Percentiles rank a stretch among this genome's conserved stretches.
phyloP scores from a whole-genome alignment of 1,140 invertebrate genomes.

The Musca vetustissima region DNA sequence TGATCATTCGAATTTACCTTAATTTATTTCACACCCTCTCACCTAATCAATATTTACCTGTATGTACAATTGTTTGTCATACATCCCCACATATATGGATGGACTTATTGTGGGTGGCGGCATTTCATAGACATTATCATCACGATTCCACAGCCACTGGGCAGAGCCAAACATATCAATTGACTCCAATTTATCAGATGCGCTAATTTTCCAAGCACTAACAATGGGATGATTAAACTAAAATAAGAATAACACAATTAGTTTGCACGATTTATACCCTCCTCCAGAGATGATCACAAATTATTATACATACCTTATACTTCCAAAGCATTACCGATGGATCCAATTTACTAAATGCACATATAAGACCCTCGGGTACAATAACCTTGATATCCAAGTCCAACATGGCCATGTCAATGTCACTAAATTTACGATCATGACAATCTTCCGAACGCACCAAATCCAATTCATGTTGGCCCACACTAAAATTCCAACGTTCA shows the following conservation, averaged over 20 bases:
- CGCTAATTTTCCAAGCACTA: conserved; percentile 75
- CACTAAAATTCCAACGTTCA: conserved; percentile 96
- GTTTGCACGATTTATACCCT: neutral
- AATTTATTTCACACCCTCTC: neutral
- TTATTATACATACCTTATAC: conserved; percentile 62
- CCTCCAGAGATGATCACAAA: neutral
- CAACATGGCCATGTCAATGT: conserved; percentile 50
- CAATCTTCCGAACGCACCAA: conserved; percentile 61
- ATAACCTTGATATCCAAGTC: conserved; percentile 67
- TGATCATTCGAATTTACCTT: no score
- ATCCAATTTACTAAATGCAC: conserved; percentile 62
- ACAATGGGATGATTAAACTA: conserved; percentile 83
- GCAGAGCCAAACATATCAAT: conserved; percentile 75
- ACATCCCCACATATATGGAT: conserved; percentile 82
- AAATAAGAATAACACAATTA: conserved; percentile 21
- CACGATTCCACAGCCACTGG: conserved; percentile 55
- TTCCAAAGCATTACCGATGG: conserved; percentile 67
- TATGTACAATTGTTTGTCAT: conserved; percentile 77
- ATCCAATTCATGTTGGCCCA: conserved; percentile 81
- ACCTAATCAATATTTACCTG: conserved; percentile 64
- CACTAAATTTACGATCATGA: conserved; percentile 50
- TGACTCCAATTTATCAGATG: conserved; percentile 62
- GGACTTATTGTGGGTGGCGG: conserved; percentile 55
- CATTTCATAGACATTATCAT: conserved; percentile 33
- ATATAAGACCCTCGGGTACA: conserved; percentile 75